Percentiles rank a stretch among this genome's conserved stretches.
These are phyloP conservation scores for Phalacrocorax pelagicus DNA, from an alignment of 2,113 vertebrate genomes.

Conservation along the genomic window DNA sequence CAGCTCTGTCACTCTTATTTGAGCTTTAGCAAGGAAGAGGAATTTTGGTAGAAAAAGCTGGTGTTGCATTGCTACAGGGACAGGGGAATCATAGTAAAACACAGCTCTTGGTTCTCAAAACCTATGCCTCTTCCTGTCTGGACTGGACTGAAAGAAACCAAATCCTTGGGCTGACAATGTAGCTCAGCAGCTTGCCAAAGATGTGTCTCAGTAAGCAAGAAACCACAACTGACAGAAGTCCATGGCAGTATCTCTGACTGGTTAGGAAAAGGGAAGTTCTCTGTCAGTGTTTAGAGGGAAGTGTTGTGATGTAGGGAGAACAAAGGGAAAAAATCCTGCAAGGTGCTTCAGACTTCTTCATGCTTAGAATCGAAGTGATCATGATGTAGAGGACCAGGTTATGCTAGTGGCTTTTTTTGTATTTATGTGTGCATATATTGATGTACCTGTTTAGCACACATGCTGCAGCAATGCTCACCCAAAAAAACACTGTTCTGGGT, in stretches of 20 bases:
- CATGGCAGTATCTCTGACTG: neutral
- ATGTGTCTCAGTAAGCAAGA: neutral
- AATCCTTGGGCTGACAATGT: neutral
- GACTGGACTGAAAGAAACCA: neutral
- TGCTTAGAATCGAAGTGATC: neutral
- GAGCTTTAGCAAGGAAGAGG: neutral
- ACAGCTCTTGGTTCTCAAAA: neutral
- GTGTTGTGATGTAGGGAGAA: neutral
- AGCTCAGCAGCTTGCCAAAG: neutral
- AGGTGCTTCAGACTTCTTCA: neutral
- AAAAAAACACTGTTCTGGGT: neutral
- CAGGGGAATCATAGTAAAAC: neutral
- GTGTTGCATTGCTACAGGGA: neutral
- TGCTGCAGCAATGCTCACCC: neutral
- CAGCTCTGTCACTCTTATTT: neutral
- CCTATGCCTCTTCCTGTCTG: neutral
- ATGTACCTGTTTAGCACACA: neutral
- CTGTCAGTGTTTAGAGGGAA: neutral
- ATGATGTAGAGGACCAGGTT: neutral
- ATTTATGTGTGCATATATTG: neutral
- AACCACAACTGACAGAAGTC: neutral
- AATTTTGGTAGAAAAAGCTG: neutral
- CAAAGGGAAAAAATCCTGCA: neutral
- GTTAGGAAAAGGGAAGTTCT: neutral
- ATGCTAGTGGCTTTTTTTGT: neutral